Base-by-base conservation (phyloP, 2,797 vertebrate genomes). In the Coregonus suidteri region DNA sequence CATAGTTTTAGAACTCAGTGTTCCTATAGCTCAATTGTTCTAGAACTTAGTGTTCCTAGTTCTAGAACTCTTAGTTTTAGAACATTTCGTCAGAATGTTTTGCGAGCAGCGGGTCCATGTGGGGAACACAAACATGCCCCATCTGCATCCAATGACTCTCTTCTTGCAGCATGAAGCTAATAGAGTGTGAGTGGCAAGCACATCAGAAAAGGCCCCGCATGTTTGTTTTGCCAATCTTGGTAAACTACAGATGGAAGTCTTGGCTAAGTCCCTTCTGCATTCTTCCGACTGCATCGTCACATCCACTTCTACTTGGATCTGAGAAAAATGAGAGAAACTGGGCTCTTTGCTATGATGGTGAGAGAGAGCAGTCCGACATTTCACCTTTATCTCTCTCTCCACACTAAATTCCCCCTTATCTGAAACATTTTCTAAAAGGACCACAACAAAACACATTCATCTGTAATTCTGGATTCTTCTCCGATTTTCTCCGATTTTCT, bases 101-200 rank as follows among this genome's bases (percentile, higher is more conserved):
- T 25, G 9, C 11, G 66, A 82, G 80, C 81, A 84, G 84, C 82
- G 71, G 25, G 73, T 76, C 76, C 79, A 79, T 86, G 85, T 87
- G 84, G 77, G 75, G 74, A 81, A 72, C 75, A n/a, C 83, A 85
- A 90, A 87, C 87, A 87, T 5, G 75, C 77, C 52, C 81, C 89
- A 91, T 90, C 91, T 92, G 90, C 77, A 83, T 87, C 81, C 85
- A 89, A 90, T 89, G 85, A 89, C 71, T 71, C 75, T 82, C 75
- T 25, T 14, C n/a, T 52, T 54, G 31, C 78, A 76, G 79, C 67
- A 7, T 51, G 85, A 83, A 81, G 54, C n/a, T 66, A 81, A 80
- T 31, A 79, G 67, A 75, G 80, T 5, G 77, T 76, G 80, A 81
- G 84, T 81, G 81, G 82, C 85, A 82, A 87, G 83, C 82, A 80